These are phyloP conservation scores for Rhyacophila brunnea DNA, from an alignment of 1,140 invertebrate species.

Conservation along the genomic window DNA sequence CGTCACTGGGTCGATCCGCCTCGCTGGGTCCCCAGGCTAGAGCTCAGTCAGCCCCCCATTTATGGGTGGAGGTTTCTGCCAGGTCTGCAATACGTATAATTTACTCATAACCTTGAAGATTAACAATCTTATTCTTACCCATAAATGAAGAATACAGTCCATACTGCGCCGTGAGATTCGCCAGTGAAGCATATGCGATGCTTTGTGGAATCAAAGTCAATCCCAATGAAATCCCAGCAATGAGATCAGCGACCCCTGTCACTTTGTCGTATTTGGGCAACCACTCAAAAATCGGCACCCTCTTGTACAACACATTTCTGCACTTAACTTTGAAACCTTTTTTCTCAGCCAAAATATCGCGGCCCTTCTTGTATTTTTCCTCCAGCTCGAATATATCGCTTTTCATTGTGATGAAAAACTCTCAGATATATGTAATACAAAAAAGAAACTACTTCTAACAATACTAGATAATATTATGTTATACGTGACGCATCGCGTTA, in stretches of 20 bases:
- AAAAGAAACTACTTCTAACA: background rate
- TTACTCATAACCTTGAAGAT: too few species aligned
- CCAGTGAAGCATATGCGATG: slow-evolving; percentile 77
- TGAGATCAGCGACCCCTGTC: slow-evolving; percentile 62
- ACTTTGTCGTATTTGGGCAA: slow-evolving; percentile 60
- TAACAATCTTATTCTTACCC: slow-evolving; percentile 39
- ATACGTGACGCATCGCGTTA: background rate
- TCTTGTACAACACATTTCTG: slow-evolving; percentile 31
- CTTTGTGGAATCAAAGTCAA: slow-evolving; percentile 83
- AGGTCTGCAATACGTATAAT: too few species aligned
- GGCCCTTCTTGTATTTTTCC: slow-evolving; percentile 19
- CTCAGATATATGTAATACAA: background rate
- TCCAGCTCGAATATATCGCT: slow-evolving; percentile 29
- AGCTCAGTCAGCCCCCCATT: too few species aligned
- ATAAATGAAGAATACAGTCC: slow-evolving; percentile 58
- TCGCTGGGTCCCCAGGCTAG: too few species aligned
- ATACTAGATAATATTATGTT: background rate
- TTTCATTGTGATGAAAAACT: slow-evolving; percentile 15
- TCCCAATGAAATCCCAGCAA: slow-evolving; percentile 77
- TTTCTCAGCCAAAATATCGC: slow-evolving; percentile 18
- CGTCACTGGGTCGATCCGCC: too few species aligned
- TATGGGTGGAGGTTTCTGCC: too few species aligned
- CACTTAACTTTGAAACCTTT: slow-evolving; percentile 13
- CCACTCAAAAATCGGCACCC: slow-evolving; percentile 63
- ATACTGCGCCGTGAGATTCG: slow-evolving; percentile 68